These are phyloP conservation scores for Drosophila hamatofila DNA, from an alignment of 2,888 invertebrate species.

Conservation along the genomic window DNA sequence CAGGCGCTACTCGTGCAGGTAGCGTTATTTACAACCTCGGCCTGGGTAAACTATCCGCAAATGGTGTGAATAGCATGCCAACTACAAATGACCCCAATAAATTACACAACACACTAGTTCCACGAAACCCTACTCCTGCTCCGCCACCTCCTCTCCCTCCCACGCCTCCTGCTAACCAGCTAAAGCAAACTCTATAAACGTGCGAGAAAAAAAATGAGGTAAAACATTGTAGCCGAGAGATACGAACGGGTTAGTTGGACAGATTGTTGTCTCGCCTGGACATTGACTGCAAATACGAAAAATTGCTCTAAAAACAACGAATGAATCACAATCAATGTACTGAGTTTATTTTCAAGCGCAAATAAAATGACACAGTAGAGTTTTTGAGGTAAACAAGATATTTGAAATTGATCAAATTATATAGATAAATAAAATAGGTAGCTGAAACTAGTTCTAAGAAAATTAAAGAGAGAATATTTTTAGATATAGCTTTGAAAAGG, in stretches of 20 bases:
- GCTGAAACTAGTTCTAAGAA: not conserved
- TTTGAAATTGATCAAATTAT: not conserved
- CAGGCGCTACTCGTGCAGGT: conserved; percentile 11
- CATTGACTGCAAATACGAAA: conserved; percentile 24
- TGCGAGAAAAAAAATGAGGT: conserved; percentile 1
- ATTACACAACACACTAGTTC: conserved; percentile 60
- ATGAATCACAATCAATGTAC: conserved; percentile 30
- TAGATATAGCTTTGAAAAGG: no score
- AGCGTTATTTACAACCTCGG: conserved; percentile 50
- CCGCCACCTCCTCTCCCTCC: not conserved
- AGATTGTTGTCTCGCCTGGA: conserved; percentile 30
- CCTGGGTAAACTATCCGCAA: conserved; percentile 35
- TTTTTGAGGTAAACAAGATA: not conserved
- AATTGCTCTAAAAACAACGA: conserved; percentile 29
- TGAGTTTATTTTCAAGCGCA: not conserved
- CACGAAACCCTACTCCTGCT: not conserved
- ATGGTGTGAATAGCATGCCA: conserved; percentile 53
- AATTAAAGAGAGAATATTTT: no score
- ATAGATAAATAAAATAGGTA: not conserved
- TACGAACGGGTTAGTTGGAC: conserved; percentile 25
- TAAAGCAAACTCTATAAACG: conserved; percentile 10
- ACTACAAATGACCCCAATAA: conserved; percentile 70
- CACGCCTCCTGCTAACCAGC: not conserved
- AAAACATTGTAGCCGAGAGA: conserved; percentile 23
- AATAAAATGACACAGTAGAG: not conserved